Evolutionary conservation across 2,888 invertebrate genomes (phyloP).

Genomic region (Melanotus villosus): DNA sequence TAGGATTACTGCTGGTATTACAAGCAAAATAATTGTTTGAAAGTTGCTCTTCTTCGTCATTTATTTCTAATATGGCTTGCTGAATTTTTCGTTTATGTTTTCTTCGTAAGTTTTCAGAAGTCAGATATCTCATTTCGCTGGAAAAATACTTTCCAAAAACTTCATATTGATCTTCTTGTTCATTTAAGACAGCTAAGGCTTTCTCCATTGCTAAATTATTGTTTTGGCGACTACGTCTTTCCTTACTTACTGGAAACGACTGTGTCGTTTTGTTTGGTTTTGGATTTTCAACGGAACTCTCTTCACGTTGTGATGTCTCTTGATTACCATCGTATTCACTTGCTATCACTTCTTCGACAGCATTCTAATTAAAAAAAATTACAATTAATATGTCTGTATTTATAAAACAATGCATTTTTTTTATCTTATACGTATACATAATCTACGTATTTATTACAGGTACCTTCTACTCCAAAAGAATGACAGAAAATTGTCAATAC

Average conservation of each 20-base stretch:
- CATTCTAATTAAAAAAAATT: too few species aligned
- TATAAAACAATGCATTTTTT: background rate
- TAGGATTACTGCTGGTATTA: constrained; percentile 23
- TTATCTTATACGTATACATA: background rate
- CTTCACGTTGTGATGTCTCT: background rate
- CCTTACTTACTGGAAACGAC: background rate
- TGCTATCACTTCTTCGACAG: too few species aligned
- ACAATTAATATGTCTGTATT: too few species aligned
- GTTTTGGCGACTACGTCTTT: background rate
- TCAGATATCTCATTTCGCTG: constrained; percentile 37
- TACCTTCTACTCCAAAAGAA: constrained; percentile 6
- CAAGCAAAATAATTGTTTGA: background rate
- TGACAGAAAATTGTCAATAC: constrained; percentile 26
- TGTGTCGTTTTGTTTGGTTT: too few species aligned
- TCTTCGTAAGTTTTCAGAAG: constrained; percentile 38
- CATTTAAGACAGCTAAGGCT: constrained; percentile 22
- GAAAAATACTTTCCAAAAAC: constrained; percentile 42
- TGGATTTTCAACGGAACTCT: too few species aligned
- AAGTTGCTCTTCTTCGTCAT: constrained; percentile 33
- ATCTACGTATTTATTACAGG: background rate
- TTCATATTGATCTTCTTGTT: constrained; percentile 43
- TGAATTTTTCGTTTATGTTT: constrained; percentile 35
- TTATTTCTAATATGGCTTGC: constrained; percentile 34
- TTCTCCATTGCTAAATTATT: constrained; percentile 15
- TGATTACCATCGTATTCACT: background rate